Conservation (phyloP, 1,140 invertebrate genomes). For the Phocides pigmalion region DNA sequence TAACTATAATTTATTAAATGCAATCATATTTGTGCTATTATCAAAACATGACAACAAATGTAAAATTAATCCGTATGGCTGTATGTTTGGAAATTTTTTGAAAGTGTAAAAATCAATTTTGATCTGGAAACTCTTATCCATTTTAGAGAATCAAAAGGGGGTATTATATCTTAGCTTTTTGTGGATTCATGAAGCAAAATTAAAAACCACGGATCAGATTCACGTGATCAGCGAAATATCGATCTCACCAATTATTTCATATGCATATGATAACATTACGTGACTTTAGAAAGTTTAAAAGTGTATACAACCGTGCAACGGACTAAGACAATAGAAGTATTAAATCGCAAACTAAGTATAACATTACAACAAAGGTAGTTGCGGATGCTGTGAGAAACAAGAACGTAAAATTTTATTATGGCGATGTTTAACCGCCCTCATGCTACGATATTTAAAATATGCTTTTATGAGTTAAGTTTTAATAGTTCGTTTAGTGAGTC, state of each 20-base stretch:
- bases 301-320: constrained; percentile 23
- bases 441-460: constrained; percentile 20
- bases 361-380: constrained; percentile 19
- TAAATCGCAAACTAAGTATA: constrained; percentile 27
- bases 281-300: constrained; percentile 19
- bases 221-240: too few relatives aligned
- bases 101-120: too few relatives aligned
- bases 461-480: constrained; percentile 36
- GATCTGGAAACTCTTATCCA: too few relatives aligned
- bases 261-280: constrained; percentile 20
- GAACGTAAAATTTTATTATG: constrained; percentile 23
- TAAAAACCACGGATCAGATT: too few relatives aligned
- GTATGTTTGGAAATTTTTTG: too few relatives aligned
- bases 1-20: too few relatives aligned
- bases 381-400: constrained; percentile 29
- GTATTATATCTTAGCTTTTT: too few relatives aligned
- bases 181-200: too few relatives aligned
- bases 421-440: constrained; percentile 13
- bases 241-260: background rate
- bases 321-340: constrained; percentile 29
- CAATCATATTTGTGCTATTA: too few relatives aligned
- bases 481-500: constrained; percentile 31
- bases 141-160: too few relatives aligned
- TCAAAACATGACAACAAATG: too few relatives aligned
- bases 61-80: too few relatives aligned